phyloP scores from a whole-genome alignment of 2,797 vertebrate genomes.

The Cichlasoma orientale region DNA sequence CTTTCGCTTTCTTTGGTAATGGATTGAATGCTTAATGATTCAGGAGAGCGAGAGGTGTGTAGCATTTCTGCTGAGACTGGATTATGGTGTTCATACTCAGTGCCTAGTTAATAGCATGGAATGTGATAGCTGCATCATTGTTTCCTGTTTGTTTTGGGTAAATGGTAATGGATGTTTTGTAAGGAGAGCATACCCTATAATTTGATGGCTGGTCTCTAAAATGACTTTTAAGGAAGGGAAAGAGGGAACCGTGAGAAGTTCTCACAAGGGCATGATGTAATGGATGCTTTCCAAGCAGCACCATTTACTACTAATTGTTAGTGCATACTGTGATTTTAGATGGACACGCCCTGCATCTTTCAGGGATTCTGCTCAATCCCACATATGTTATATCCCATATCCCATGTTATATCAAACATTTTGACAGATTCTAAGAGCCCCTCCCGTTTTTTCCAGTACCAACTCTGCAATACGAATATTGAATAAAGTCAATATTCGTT shows the following conservation, averaged over 20 bases:
- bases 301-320: background rate
- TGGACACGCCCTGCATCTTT: background rate
- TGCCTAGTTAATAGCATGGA: slow-evolving; percentile 8
- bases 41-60: background rate
- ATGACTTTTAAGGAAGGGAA: slow-evolving; percentile 20
- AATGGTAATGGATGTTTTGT: slow-evolving; percentile 9
- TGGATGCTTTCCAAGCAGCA: background rate
- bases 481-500: slow-evolving; percentile 9
- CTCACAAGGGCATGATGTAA: slow-evolving; percentile 20
- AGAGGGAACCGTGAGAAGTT: slow-evolving; percentile 40
- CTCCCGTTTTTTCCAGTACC: background rate
- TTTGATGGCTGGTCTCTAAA: background rate
- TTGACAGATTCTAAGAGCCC: too few relatives aligned
- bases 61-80: background rate
- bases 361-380: background rate
- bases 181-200: background rate
- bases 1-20: slow-evolving; percentile 17
- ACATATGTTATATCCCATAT: background rate
- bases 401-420: background rate
- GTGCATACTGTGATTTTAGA: background rate
- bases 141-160: slow-evolving; percentile 34
- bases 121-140: slow-evolving; percentile 9
- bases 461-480: slow-evolving; percentile 7
- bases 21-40: slow-evolving; percentile 9
- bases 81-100: background rate